These are phyloP conservation scores for Caranx melampygus DNA, from an alignment of 2,113 vertebrate species.

Conservation along the genomic window DNA sequence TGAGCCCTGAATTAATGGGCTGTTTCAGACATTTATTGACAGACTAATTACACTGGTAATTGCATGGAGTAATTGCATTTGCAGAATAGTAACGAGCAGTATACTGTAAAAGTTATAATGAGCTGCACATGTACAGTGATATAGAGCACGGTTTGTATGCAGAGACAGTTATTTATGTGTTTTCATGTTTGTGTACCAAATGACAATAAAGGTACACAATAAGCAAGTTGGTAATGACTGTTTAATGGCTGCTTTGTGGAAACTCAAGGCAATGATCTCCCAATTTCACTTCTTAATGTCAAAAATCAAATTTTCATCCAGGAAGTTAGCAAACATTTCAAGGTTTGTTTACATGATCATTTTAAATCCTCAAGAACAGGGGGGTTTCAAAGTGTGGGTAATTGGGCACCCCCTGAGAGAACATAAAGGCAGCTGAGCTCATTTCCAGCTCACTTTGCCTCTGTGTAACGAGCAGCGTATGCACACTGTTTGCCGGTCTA, in stretches of 20 bases:
- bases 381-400: too few species aligned
- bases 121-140: not conserved
- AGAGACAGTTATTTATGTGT: not conserved
- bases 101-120: too few species aligned
- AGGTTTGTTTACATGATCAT: too few species aligned
- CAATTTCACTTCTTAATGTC: not conserved
- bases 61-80: slow-evolving; percentile 21
- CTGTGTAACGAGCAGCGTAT: too few species aligned
- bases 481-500: too few species aligned
- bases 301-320: too few species aligned
- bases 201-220: not conserved
- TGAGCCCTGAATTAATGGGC: slow-evolving; percentile 31
- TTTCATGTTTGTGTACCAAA: not conserved
- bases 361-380: too few species aligned
- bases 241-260: not conserved
- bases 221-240: not conserved
- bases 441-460: too few species aligned
- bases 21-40: slow-evolving; percentile 39
- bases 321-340: not conserved
- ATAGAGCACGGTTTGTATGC: not conserved
- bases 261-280: not conserved
- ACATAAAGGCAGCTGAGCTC: too few species aligned
- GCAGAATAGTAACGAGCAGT: slow-evolving; percentile 14
- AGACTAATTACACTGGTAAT: slow-evolving; percentile 47
- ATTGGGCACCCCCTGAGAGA: too few species aligned